Evolutionary conservation across 2,888 invertebrate genomes (phyloP), one percentile per base, ranked within the genome.

Genomic region (Notodonta dromedarius): DNA sequence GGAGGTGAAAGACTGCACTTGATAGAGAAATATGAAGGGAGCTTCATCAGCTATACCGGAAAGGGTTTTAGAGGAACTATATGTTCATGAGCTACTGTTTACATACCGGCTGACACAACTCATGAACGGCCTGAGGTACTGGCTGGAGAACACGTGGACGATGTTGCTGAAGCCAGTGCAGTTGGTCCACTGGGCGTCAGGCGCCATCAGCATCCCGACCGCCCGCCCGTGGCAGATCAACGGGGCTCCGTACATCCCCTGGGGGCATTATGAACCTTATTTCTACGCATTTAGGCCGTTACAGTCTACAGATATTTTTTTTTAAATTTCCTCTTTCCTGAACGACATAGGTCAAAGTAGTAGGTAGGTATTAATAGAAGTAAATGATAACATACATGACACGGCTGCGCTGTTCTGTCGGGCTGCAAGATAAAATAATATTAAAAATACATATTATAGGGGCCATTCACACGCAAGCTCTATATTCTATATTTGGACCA

Each of bases 201-300:
- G 91, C 0, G 92, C 87, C 85, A 84, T 79, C 68, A 91, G n/a
- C 82, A 92, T 67, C 0, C 74, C 93, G 0, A 88, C 80, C 2
- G 72, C 78, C 46, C 71, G 79, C 0, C 89, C 90, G 1, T 74
- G 74, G 70, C 92, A 91, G 40, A 93, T 62, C 32, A 92, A 69
- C 5, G 93, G 91, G 1, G 90, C 77, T 2, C 93, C 93, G 64
- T 88, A 92, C 90, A 90, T 91, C 3, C 91, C 93, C 93, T 93
- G 73, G 16, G 24, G 16, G 3, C 5, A 50, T 46, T 7, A 35
- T 35, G 4, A 35, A 35, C 7, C 35, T 35, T 35, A 35, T 35
- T 35, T 6, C 35, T 4, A 24, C 24, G 24, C 24, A 2, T 35
- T 35, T 35, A 35, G 35, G 35, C 7, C 35, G 35, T 35, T 35